These are phyloP conservation scores for Temnothorax nylanderi DNA, from an alignment of 1,140 invertebrate genomes.

Conservation along the genomic window DNA sequence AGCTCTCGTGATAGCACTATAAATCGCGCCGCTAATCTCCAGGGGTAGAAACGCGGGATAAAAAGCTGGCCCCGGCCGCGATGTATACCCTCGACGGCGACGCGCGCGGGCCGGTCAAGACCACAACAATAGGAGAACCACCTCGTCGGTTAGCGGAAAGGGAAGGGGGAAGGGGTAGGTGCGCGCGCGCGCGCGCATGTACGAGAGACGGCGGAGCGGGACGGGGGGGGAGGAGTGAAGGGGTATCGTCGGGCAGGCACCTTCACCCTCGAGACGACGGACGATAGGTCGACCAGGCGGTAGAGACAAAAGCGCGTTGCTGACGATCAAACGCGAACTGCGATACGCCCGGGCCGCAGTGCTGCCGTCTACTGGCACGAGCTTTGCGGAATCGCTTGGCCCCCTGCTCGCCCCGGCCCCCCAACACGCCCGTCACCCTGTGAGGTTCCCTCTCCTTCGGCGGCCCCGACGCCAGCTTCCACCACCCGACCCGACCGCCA, in stretches of 20 bases:
- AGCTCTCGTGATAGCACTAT: constrained; percentile 19
- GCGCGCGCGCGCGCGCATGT: not conserved
- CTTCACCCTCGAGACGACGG: constrained; percentile 72
- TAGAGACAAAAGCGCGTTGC: constrained; percentile 67
- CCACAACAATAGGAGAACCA: constrained; percentile 57
- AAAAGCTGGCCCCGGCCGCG: constrained; percentile 26
- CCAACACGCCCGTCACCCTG: constrained; percentile 25
- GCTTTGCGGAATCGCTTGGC: constrained; percentile 68
- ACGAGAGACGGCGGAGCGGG: constrained; percentile 6
- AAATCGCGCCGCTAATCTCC: constrained; percentile 27
- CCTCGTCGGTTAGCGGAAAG: not conserved
- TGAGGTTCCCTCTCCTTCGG: constrained; percentile 20
- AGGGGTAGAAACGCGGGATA: constrained; percentile 6
- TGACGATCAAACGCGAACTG: constrained; percentile 68
- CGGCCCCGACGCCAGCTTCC: not conserved
- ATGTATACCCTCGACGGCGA: constrained; percentile 26
- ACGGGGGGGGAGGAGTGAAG: constrained; percentile 22
- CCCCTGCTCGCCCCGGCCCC: constrained; percentile 39
- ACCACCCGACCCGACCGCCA: not conserved
- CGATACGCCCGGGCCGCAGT: constrained; percentile 84
- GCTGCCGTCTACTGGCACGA: constrained; percentile 85
- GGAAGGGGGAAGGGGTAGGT: not conserved
- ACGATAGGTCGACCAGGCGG: constrained; percentile 66
- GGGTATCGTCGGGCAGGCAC: constrained; percentile 41
- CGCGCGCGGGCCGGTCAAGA: constrained; percentile 60